A percentile compares a stretch with the other conserved stretches of the same genome.
Conservation (phyloP, 2,113 vertebrate species). For the Archocentrus centrarchus region DNA sequence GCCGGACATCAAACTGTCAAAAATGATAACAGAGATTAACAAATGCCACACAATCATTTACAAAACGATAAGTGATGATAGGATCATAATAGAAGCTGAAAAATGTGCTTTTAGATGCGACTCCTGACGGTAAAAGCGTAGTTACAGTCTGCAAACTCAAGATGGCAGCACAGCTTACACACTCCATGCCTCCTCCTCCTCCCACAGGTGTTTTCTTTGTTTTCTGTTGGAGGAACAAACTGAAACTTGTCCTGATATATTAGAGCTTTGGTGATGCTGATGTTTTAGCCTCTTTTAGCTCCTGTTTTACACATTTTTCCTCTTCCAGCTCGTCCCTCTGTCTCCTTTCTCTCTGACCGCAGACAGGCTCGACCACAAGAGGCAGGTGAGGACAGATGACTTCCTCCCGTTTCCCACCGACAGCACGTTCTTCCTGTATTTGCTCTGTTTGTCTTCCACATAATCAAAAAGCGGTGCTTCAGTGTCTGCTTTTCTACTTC, state of each 20-base stretch:
- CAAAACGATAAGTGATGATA: neutral
- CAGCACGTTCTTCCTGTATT: neutral
- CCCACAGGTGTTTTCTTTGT: neutral
- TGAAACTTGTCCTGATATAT: neutral
- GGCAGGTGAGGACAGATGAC: slow-evolving; percentile 72
- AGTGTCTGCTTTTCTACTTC: neutral
- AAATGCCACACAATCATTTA: neutral
- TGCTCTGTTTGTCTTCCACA: neutral
- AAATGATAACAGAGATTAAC: neutral
- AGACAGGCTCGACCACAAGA: slow-evolving; percentile 77
- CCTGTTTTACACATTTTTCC: neutral
- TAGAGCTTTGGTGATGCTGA: too few relatives aligned
- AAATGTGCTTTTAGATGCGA: too few relatives aligned
- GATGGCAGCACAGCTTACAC: neutral
- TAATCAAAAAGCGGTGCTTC: neutral
- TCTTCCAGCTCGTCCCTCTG: slow-evolving; percentile 70
- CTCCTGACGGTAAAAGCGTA: neutral
- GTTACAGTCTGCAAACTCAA: neutral
- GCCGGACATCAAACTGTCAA: neutral
- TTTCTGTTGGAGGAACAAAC: too few relatives aligned
- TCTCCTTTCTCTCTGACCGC: slow-evolving; percentile 76
- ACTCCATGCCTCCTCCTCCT: neutral
- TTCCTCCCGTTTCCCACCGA: neutral
- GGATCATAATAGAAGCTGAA: neutral
- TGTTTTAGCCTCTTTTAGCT: neutral